Conservation (phyloP, 2,888 invertebrate species). For the Drosophila tripunctata region DNA sequence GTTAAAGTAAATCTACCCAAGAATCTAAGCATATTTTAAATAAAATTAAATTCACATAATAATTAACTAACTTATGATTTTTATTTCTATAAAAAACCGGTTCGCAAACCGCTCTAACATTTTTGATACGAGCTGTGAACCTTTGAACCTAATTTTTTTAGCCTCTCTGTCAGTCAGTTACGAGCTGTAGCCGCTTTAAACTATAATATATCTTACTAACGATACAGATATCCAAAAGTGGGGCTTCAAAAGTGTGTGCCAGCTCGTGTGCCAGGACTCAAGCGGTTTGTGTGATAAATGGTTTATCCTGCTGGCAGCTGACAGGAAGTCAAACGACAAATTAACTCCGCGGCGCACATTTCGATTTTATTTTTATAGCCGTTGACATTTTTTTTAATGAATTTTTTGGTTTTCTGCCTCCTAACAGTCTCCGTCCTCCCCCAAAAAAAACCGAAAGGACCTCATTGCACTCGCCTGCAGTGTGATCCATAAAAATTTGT, state of each 20-base stretch:
- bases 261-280: slow-evolving; percentile 17
- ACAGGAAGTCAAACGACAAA: slow-evolving; percentile 80
- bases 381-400: slow-evolving; percentile 65
- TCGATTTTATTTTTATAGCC: slow-evolving; percentile 58
- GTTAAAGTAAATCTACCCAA: too few species aligned
- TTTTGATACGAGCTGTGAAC: too few species aligned
- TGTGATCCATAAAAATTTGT: slow-evolving; percentile 24
- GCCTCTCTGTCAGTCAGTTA: too few species aligned
- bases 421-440: neutral
- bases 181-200: neutral
- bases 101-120: too few species aligned
- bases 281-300: slow-evolving; percentile 22
- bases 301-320: slow-evolving; percentile 62
- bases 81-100: too few species aligned
- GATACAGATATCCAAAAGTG: neutral
- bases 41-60: too few species aligned
- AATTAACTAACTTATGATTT: too few species aligned
- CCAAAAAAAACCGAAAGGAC: slow-evolving; percentile 27
- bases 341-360: slow-evolving; percentile 44
- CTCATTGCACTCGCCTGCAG: slow-evolving; percentile 32
- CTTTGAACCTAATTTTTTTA: too few species aligned
- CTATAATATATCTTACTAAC: neutral
- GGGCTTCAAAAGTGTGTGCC: slow-evolving; percentile 3
- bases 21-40: too few species aligned
- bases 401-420: slow-evolving; percentile 32